Evolutionary conservation across 2,888 invertebrate genomes (phyloP), one percentile per base, ranked within the genome.

Genomic region (Hirtodrosophila trivittata): DNA sequence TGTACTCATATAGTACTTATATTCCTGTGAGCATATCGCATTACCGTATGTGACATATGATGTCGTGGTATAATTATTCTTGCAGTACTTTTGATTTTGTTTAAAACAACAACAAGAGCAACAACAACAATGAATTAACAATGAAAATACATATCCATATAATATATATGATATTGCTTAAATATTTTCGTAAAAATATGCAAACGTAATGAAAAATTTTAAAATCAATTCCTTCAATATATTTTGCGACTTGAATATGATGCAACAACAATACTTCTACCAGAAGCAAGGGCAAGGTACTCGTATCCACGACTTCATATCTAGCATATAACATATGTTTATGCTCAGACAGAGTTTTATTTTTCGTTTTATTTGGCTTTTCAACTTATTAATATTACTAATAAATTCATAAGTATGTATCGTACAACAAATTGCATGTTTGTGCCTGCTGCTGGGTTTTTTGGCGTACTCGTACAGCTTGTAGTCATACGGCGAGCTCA

Each of bases 31-130:
- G 51, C 86, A 54, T 62, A 64, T 60, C 69, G 57, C 82, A 58
- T 73, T 72, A 59, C 25, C 66, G 66, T 86, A 77, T 89, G 87
- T 90, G 87, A 83, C 88, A 90, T 89, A 89, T 90, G 90, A 89
- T 88, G 89, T 89, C 89, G 90, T 90, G 89, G 89, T 54, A 63
- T 65, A 54, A 66, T 69, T 75, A 52, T 66, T 46, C 73, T 70
- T 82, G 78, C 86, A 82, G 83, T 82, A 68, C 42, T 66, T 73
- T 63, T 57, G 63, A 58, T 66, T 71, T 68, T 51, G n/a, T n/a
- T n/a, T n/a, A n/a, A n/a, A n/a, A n/a, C n/a, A n/a, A n/a, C n/a
- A n/a, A n/a, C n/a, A n/a, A n/a, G n/a, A n/a, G n/a, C n/a, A n/a
- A n/a, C n/a, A n/a, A n/a, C n/a, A n/a, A n/a, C n/a, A n/a, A n/a